Evolutionary conservation across 2,888 invertebrate species (phyloP).

Genomic region (Ennomos erosarius): DNA sequence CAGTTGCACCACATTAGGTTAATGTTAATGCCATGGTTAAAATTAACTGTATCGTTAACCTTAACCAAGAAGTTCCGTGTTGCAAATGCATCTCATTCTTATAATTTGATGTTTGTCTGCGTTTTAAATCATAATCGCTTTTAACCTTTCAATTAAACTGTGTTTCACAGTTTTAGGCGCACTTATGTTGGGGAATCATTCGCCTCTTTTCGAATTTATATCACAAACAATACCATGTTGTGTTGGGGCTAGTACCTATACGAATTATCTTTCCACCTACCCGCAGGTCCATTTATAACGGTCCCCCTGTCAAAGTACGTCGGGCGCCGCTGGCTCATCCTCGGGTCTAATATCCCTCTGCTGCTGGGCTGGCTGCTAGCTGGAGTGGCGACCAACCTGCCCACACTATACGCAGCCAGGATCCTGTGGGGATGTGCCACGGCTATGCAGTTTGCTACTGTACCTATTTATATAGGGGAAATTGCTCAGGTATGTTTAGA

Average conservation of each 20-base stretch:
- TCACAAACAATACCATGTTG: too few species aligned
- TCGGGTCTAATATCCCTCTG: conserved; percentile 88
- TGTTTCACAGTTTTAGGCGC: too few species aligned
- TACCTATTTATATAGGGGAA: conserved; percentile 95
- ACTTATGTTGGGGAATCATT: too few species aligned
- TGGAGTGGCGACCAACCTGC: conserved; percentile 82
- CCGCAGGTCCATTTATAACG: conserved; percentile 88
- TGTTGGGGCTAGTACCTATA: not conserved
- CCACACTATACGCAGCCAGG: conserved; percentile 83
- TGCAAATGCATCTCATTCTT: too few species aligned
- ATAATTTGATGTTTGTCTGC: too few species aligned
- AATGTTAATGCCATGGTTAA: too few species aligned
- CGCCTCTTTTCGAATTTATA: too few species aligned
- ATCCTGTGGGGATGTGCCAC: conserved; percentile 87
- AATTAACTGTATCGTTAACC: too few species aligned
- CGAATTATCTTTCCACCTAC: not conserved
- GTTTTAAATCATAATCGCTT: too few species aligned
- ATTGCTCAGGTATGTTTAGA: conserved; percentile 87
- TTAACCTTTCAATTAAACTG: too few species aligned
- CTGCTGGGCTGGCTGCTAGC: conserved; percentile 90
- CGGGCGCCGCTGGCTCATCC: conserved; percentile 89
- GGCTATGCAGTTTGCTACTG: conserved; percentile 89
- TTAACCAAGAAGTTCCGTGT: too few species aligned
- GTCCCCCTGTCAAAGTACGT: conserved; percentile 88
- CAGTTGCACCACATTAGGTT: too few species aligned